Evolutionary conservation across 2,888 invertebrate species (phyloP).

Genomic region (Brenthis daphne): DNA sequence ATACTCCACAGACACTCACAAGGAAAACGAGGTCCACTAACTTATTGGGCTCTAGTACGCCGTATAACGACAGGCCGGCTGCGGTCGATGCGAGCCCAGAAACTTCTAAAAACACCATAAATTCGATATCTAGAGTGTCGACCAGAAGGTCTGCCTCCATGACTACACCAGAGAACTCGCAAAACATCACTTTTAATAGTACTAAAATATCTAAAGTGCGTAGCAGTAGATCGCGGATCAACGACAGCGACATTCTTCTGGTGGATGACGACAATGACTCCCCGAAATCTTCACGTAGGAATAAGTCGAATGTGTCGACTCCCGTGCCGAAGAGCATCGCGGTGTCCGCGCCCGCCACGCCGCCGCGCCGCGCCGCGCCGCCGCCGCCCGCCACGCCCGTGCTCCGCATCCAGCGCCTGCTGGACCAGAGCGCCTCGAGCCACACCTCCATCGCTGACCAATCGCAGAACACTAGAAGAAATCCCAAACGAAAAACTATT

Average conservation of each 20-base stretch:
- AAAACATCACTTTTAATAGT: constrained; percentile 51
- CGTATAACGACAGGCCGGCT: constrained; percentile 44
- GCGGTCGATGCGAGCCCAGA: not conserved
- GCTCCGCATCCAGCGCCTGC: constrained; percentile 60
- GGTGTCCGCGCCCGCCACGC: not conserved
- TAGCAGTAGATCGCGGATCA: constrained; percentile 54
- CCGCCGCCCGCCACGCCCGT: constrained; percentile 65
- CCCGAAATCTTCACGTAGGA: constrained; percentile 38
- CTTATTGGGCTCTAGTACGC: constrained; percentile 57
- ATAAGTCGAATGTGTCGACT: constrained; percentile 14
- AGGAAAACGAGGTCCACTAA: constrained; percentile 51
- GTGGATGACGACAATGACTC: constrained; percentile 48
- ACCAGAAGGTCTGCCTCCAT: constrained; percentile 50
- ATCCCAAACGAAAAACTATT: constrained; percentile 53
- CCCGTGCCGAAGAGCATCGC: constrained; percentile 30
- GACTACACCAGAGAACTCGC: constrained; percentile 53
- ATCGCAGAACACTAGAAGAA: constrained; percentile 29
- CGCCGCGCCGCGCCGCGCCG: constrained; percentile 50
- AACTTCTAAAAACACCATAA: not conserved
- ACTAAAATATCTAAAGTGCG: constrained; percentile 52
- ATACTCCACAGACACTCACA: constrained; percentile 48
- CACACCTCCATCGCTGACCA: constrained; percentile 40
- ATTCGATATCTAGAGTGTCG: constrained; percentile 17
- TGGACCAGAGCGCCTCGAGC: constrained; percentile 52
- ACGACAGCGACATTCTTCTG: constrained; percentile 55